Conservation (phyloP, 2,888 invertebrate genomes). For the Pandemis corylana region DNA sequence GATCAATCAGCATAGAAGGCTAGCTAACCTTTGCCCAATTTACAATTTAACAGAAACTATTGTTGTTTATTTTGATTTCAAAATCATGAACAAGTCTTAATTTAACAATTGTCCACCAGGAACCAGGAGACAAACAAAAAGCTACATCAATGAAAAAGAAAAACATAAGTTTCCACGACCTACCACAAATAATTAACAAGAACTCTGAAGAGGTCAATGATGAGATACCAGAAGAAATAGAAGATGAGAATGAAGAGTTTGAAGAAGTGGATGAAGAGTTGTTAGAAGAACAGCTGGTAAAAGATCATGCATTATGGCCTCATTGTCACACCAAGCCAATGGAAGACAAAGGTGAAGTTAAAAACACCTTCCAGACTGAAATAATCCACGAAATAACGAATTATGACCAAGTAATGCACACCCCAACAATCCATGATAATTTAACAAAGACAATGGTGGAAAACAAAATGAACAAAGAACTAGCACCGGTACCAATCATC, state of each 20-base stretch:
- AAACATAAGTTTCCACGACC: constrained; percentile 31
- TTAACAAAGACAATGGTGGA: not conserved
- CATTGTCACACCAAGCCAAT: not conserved
- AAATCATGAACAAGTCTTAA: not conserved
- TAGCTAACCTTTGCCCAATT: not conserved
- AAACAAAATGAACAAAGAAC: not conserved
- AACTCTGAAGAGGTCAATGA: constrained; percentile 5
- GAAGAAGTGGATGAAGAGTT: constrained; percentile 16
- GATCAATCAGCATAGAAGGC: not conserved
- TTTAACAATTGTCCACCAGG: constrained; percentile 12
- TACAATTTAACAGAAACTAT: not conserved
- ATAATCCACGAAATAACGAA: not conserved
- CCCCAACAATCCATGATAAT: not conserved
- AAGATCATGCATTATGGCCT: not conserved
- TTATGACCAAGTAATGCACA: not conserved
- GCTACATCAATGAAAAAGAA: constrained; percentile 7
- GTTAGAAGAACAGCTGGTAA: constrained; percentile 5
- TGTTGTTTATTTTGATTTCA: not conserved
- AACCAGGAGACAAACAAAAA: constrained; percentile 34
- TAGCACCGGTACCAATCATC: not conserved
- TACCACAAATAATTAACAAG: constrained; percentile 5
- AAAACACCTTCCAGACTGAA: not conserved
- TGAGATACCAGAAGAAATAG: constrained; percentile 14
- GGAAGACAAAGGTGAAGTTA: not conserved
- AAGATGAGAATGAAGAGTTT: constrained; percentile 18